Evolutionary conservation across 2,113 vertebrate genomes (phyloP).

Genomic region (Hypanus sabinus): DNA sequence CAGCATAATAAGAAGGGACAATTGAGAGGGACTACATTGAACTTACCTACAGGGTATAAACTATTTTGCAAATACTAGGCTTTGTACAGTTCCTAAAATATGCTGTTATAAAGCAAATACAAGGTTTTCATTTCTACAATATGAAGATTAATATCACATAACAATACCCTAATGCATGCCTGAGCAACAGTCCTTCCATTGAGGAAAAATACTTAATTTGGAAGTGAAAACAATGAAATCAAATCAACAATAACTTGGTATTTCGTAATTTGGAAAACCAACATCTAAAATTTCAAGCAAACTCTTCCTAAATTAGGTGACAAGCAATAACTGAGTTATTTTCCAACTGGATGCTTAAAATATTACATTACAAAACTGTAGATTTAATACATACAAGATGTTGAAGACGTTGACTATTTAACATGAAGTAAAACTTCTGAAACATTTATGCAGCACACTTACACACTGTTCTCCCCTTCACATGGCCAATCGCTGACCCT

Average conservation of each 20-base stretch:
- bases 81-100: not conserved
- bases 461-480: too few relatives aligned
- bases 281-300: not conserved
- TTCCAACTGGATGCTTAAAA: not conserved
- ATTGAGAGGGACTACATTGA: not conserved
- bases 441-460: too few relatives aligned
- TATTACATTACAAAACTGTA: not conserved
- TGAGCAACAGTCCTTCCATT: not conserved
- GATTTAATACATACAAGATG: too few relatives aligned
- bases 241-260: not conserved
- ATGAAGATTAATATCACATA: not conserved
- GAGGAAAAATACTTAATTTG: not conserved
- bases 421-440: too few relatives aligned
- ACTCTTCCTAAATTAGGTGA: not conserved
- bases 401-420: too few relatives aligned
- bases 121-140: constrained; percentile 7
- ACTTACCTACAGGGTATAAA: not conserved
- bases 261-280: not conserved
- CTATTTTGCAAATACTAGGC: not conserved
- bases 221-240: not conserved
- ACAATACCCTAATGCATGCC: not conserved
- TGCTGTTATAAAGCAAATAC: not conserved
- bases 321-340: not conserved
- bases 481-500: too few relatives aligned
- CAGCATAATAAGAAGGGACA: not conserved